Evolutionary conservation across 1,140 invertebrate genomes (phyloP).

Genomic region (Babylonia areolata): DNA sequence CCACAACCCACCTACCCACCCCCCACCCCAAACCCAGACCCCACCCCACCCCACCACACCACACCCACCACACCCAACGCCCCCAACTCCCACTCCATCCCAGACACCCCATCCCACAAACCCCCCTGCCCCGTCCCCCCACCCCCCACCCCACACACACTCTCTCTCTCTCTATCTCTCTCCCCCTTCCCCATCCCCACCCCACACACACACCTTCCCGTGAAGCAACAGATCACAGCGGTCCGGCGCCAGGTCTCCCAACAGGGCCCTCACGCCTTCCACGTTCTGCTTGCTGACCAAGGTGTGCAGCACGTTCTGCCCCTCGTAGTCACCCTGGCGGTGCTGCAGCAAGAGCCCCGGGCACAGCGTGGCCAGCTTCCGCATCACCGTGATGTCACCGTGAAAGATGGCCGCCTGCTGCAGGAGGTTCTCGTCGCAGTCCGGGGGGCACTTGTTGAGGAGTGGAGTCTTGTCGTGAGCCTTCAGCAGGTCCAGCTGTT

Average conservation of each 20-base stretch:
- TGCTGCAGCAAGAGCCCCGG: slow-evolving; percentile 30
- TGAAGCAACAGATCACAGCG: not conserved
- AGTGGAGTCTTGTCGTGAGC: not conserved
- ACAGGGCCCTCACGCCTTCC: slow-evolving; percentile 42
- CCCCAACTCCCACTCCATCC: too few species aligned
- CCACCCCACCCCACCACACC: too few species aligned
- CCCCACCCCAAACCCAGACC: too few species aligned
- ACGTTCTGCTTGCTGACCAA: slow-evolving; percentile 57
- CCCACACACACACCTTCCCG: slow-evolving; percentile 7
- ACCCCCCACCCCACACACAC: too few species aligned
- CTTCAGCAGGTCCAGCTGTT: slow-evolving; percentile 30
- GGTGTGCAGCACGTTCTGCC: slow-evolving; percentile 61
- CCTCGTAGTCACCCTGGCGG: slow-evolving; percentile 48
- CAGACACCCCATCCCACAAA: too few species aligned
- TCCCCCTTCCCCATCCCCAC: too few species aligned
- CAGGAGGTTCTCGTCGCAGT: slow-evolving; percentile 35
- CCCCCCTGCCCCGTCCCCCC: not conserved
- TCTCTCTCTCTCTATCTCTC: too few species aligned
- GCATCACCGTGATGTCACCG: slow-evolving; percentile 30
- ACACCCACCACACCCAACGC: too few species aligned
- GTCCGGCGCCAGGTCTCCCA: slow-evolving; percentile 16
- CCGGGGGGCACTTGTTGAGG: not conserved
- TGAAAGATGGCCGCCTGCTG: slow-evolving; percentile 39
- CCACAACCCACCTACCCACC: too few species aligned
- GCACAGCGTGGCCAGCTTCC: slow-evolving; percentile 21